Evolutionary conservation across 2,888 invertebrate genomes (phyloP), one percentile per base, ranked within the genome.

Genomic region (Ypsolopha sequella): DNA sequence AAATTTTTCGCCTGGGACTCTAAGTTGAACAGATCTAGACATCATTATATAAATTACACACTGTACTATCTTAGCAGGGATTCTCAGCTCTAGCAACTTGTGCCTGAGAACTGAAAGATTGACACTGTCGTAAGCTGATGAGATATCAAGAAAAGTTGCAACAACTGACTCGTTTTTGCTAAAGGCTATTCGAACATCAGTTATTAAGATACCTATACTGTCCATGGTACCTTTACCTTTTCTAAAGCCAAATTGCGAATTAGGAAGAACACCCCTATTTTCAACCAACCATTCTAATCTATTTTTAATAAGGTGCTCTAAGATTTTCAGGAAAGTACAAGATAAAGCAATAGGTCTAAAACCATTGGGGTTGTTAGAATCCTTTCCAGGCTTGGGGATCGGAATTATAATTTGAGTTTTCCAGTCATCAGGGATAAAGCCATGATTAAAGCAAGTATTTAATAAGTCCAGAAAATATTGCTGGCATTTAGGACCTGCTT

Each of bases 121-220:
- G 6, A 63, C 60, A 49, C 56, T 60, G 36, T 64, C 63, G 50
- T 63, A 64, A 6, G 62, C 64, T 1, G 61, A 52, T 0, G 53
- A n/a, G 2, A 64, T 54, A 45, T 66, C 65, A 0, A 64, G 48
- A 43, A 64, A 66, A 1, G 55, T 58, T 0, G 51, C 61, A 0
- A 62, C 50, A 0, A 61, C 10, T 7, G 41, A 55, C 44, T 60
- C 50, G 13, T 55, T 53, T 1, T 51, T 51, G 1, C 47, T 34
- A 24, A 59, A 59, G 4, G 61, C 55, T 0, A 57, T 6, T 7
- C 53, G 51, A 8, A 61, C 55, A 14, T 62, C 62, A 0, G 62
- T 51, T 1, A 54, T 50, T 1, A 65, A 39, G n/a, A 62, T 56
- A 8, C 57, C 48, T 6, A 66, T 39, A 7, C 62, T 65, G 43